Base-by-base conservation (phyloP, 2,888 invertebrate species). In the Polyploca ridens region DNA sequence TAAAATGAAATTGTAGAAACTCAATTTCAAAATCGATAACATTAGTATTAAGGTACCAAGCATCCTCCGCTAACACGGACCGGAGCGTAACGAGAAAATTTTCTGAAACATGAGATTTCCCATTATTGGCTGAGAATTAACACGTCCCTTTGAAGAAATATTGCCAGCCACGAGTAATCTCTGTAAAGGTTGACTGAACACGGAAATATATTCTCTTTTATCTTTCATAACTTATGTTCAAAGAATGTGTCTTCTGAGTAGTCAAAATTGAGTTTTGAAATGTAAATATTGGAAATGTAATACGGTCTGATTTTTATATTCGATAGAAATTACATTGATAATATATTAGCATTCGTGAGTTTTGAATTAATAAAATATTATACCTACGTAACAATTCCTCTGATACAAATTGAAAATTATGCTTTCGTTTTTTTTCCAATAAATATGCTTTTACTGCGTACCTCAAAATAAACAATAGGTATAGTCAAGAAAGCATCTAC, bases 21-120 rank as follows among this genome's bases (percentile, higher is more conserved):
- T 10, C 54, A 19, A 16, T 54, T 54, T 19, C 54, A 54, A 54
- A 19, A 54, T 19, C 10, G 54, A 54, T 54, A 19, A 54, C 8
- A 54, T 49, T n/a, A n/a, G 7, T 19, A 54, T 19, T 19, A 19
- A 19, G 8, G 49, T 7, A 19, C 19, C 54, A 41, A 41, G 13
- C 41, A 46, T 46, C n/a, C n/a, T 6, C 46, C 46, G n/a, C n/a
- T 10, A 44, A 44, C 5, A 46, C n/a, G 46, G n/a, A 7, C 0
- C 41, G 41, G 10, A 41, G 61, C 54, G 59, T 68, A 67, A 74
- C 69, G 64, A 69, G 67, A 66, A 64, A 74, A 64, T 61, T 68
- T 46, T 62, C 63, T 49, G 62, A 64, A 61, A 62, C 63, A 16
- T 58, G 61, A 69, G 64, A 67, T 68, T 63, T 66, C 19, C n/a